These are phyloP conservation scores for Tolypeutes matacus DNA, from an alignment of 2,797 vertebrate genomes.

Conservation along the genomic window DNA sequence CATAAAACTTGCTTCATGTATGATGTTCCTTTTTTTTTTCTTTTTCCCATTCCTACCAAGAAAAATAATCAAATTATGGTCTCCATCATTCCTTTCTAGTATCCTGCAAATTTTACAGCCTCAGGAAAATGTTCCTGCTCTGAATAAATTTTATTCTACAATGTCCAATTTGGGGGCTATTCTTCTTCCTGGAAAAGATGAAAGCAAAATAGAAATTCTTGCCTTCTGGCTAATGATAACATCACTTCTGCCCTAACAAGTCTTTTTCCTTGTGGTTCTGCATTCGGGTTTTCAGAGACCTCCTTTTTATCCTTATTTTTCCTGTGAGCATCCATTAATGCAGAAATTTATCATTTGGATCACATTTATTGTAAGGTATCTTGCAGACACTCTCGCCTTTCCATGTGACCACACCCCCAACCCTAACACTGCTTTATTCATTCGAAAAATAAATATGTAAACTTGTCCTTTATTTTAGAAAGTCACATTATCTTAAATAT, in stretches of 20 bases:
- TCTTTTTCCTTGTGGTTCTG: background rate
- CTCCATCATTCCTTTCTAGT: background rate
- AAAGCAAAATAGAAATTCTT: constrained; percentile 46
- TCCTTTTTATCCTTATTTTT: constrained; percentile 6
- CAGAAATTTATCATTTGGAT: background rate
- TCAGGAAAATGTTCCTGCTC: constrained; percentile 26
- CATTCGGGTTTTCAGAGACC: constrained; percentile 3
- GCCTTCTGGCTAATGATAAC: background rate
- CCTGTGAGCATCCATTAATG: background rate
- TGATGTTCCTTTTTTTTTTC: background rate
- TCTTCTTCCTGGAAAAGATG: constrained; percentile 47
- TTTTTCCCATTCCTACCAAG: background rate
- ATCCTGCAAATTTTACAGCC: constrained; percentile 15
- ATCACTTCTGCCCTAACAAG: background rate
- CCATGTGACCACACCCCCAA: background rate
- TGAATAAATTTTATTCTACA: background rate
- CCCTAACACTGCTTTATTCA: background rate
- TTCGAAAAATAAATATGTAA: constrained; percentile 47
- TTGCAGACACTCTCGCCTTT: background rate
- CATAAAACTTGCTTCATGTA: background rate
- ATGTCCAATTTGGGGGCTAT: background rate
- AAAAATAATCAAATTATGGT: constrained; percentile 43
- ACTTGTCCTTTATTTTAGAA: background rate
- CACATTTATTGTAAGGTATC: background rate
- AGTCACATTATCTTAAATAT: background rate